Evolutionary conservation across 2,888 invertebrate species (phyloP).

Genomic region (Chrysolina haemoptera): DNA sequence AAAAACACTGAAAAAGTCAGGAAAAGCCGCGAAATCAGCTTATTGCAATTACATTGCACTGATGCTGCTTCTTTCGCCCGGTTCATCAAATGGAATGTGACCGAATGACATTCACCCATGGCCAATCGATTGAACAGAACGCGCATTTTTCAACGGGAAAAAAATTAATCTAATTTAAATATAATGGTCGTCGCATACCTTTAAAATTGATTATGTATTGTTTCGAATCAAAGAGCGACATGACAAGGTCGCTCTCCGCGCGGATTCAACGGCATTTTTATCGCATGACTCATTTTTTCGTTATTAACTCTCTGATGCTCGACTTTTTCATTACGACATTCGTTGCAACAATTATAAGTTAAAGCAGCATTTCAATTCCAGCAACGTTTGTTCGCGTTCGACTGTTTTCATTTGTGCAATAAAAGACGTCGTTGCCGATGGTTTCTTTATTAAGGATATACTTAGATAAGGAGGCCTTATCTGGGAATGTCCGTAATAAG

Average conservation of each 20-base stretch:
- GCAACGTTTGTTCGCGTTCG: not conserved
- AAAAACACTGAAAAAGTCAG: too few species aligned
- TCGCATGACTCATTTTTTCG: constrained; percentile 3
- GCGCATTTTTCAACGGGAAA: constrained; percentile 18
- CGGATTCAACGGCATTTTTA: constrained; percentile 13
- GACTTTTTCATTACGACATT: constrained; percentile 12
- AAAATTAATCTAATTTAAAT: constrained; percentile 23
- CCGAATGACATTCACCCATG: constrained; percentile 22
- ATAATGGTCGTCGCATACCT: constrained; percentile 17
- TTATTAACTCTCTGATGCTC: not conserved
- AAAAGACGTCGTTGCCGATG: not conserved
- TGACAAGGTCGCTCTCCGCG: not conserved
- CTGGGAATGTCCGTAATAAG: too few species aligned
- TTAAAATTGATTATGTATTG: constrained; percentile 20
- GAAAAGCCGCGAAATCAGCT: too few species aligned
- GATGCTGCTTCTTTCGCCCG: not conserved
- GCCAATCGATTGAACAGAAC: constrained; percentile 4
- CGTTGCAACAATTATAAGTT: not conserved
- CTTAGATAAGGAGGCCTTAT: too few species aligned
- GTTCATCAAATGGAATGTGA: constrained; percentile 2
- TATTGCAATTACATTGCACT: too few species aligned
- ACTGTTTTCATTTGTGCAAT: not conserved
- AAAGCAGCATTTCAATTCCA: not conserved
- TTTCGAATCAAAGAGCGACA: constrained; percentile 16
- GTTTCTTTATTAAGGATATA: too few species aligned